A percentile compares a stretch with the other conserved stretches of the same genome.
phyloP scores from a whole-genome alignment of 2,888 invertebrate genomes.

The Mactromeris polynyma region DNA sequence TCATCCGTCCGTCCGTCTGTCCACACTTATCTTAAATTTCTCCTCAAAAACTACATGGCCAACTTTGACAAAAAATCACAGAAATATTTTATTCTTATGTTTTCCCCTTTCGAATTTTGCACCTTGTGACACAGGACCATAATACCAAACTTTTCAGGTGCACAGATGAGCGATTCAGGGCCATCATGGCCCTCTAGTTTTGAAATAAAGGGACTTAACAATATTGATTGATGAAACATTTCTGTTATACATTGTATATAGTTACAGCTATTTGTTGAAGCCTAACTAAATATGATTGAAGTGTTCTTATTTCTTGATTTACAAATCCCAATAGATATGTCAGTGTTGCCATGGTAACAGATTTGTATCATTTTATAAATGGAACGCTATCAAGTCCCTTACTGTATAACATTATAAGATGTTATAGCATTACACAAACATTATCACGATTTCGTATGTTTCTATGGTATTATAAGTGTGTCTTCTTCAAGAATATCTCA shows the following conservation, averaged over 20 bases:
- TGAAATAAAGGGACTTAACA: too few relatives aligned
- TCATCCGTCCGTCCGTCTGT: too few relatives aligned
- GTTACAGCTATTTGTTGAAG: background rate
- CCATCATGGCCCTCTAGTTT: too few relatives aligned
- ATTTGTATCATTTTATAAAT: background rate
- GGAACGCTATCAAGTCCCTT: background rate
- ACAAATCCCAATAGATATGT: background rate
- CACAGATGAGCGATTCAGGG: too few relatives aligned
- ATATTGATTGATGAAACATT: background rate
- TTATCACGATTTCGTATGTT: background rate
- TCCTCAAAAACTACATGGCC: too few relatives aligned
- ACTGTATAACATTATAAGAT: background rate
- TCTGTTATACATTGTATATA: background rate
- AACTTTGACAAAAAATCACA: too few relatives aligned
- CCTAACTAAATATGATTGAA: background rate
- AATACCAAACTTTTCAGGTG: too few relatives aligned
- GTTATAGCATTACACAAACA: background rate
- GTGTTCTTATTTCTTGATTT: background rate
- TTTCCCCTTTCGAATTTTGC: too few relatives aligned
- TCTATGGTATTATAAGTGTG: background rate
- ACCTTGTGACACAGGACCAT: too few relatives aligned
- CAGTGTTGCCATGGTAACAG: background rate
- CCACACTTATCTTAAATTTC: too few relatives aligned
- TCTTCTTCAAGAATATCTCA: background rate
- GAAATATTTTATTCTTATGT: too few relatives aligned